Evolutionary conservation across 2,113 vertebrate genomes (phyloP).

Genomic region (Seriola aureovittata): DNA sequence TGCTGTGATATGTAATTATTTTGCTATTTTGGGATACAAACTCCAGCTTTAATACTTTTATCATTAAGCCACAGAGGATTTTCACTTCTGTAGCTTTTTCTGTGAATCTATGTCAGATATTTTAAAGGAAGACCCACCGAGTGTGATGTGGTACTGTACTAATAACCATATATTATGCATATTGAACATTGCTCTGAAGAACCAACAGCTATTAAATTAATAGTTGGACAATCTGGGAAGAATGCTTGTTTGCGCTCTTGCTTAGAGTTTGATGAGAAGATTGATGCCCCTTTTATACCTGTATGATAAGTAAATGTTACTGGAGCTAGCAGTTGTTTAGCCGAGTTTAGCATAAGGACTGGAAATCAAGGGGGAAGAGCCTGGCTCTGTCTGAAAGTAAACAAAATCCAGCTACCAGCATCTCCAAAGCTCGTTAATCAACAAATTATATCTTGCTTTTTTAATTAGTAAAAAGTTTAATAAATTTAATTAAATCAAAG

Average conservation of each 20-base stretch:
- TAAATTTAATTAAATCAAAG: background rate
- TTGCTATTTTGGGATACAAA: slow-evolving; percentile 25
- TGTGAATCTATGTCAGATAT: background rate
- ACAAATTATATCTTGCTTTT: too few species aligned
- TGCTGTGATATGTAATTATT: slow-evolving; percentile 47
- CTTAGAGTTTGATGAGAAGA: background rate
- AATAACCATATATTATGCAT: background rate
- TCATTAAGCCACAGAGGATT: slow-evolving; percentile 13
- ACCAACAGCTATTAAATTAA: background rate
- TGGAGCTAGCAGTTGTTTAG: background rate
- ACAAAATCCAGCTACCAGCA: background rate
- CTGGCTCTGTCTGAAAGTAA: background rate
- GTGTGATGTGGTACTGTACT: background rate
- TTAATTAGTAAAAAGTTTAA: background rate
- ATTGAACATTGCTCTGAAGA: slow-evolving; percentile 6
- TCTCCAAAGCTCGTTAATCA: background rate
- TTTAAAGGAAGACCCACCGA: background rate
- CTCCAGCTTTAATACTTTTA: slow-evolving; percentile 10
- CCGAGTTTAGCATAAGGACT: background rate
- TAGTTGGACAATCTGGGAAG: background rate
- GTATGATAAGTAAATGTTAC: background rate
- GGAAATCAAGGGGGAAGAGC: background rate
- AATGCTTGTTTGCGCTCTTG: too few species aligned
- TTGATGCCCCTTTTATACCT: background rate
- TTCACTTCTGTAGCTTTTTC: slow-evolving; percentile 10